Evolutionary conservation across 2,113 vertebrate genomes (phyloP), one percentile per base, ranked within the genome.

Genomic region (Erythrocercus mccallii): DNA sequence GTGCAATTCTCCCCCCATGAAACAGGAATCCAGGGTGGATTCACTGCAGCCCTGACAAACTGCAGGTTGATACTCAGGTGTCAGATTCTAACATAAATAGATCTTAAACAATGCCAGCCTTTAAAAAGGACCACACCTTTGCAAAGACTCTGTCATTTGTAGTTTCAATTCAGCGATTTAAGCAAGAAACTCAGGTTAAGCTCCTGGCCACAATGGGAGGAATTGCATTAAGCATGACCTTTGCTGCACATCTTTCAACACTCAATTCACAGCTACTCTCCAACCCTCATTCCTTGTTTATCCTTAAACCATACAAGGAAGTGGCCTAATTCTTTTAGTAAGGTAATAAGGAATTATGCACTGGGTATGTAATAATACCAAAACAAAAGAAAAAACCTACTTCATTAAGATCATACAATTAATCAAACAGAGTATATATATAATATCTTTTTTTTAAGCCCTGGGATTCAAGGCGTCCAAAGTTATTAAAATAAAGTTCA

Each of bases 331-430:
- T 95, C 80, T 54, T 96, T 48, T 61, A 69, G 51, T 53, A 11
- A 89, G 20, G n/a, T 90, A 77, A 74, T 90, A 94, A 68, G 71
- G 90, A 98, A 96, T 94, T 97, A 96, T 53, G 97, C 97, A 98
- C 98, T 98, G 98, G 98, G 96, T 98, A 98, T 98, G 98, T 98
- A 98, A 98, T 98, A 98, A 98, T 97, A 98, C 96, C 97, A 98
- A 98, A 98, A 97, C 95, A 98, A 98, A 98, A 98, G 96, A 97
- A 97, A 96, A 98, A 98, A 98, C 70, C 98, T 98, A 98, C 97
- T 98, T 98, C 97, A 98, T 98, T 98, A 98, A 98, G 98, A 98
- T 98, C 98, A 98, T 98, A 98, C 98, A 98, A 98, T 98, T 98
- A 98, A 98, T 98, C 98, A 98, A 98, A 98, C 98, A 98, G 98